Conservation (phyloP, 2,888 invertebrate species). For the Torymus aiolomorphi region DNA sequence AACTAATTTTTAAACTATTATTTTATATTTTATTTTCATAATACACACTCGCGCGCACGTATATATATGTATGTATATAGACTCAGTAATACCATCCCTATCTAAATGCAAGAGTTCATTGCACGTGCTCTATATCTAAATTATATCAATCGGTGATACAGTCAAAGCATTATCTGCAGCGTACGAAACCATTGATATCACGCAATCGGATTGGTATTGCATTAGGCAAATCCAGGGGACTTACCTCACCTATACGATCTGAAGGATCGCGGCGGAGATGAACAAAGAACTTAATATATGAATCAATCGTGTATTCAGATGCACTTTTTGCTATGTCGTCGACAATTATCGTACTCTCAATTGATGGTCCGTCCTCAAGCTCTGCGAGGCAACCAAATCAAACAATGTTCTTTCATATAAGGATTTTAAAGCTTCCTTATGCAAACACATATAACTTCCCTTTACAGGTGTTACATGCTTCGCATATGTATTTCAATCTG, state of each 20-base stretch:
- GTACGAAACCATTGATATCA: not conserved
- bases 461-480: no score
- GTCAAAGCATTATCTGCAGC: not conserved
- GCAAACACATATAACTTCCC: no score
- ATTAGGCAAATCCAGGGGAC: slow-evolving; percentile 62
- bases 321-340: slow-evolving; percentile 69
- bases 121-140: slow-evolving; percentile 12
- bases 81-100: no score
- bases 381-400: slow-evolving; percentile 71
- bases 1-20: no score
- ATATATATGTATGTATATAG: no score
- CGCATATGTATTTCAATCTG: no score
- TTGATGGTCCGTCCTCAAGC: slow-evolving; percentile 63
- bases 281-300: no score
- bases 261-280: no score
- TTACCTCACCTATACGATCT: slow-evolving; percentile 67
- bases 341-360: slow-evolving; percentile 59
- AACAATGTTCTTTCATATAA: slow-evolving; percentile 75
- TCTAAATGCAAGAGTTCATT: not conserved
- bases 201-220: slow-evolving; percentile 61
- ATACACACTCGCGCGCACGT: no score
- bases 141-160: slow-evolving; percentile 20
- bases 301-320: slow-evolving; percentile 74
- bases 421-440: no score
- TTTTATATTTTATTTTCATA: no score